A percentile compares a stretch with the other conserved stretches of the same genome.
These are phyloP conservation scores for Sesia apiformis DNA, from an alignment of 2,888 invertebrate genomes.

Conservation along the genomic window DNA sequence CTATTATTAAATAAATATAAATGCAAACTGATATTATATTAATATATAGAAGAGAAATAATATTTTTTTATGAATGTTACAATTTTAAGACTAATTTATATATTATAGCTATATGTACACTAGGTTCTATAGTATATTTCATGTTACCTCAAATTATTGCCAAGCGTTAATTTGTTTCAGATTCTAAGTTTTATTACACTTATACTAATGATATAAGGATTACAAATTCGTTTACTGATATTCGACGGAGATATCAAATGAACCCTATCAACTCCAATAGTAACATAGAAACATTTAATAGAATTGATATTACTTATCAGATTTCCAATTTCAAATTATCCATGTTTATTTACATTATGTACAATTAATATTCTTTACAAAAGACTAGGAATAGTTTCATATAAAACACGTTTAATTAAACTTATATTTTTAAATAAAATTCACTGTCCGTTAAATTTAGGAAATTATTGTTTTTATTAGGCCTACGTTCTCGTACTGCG, in stretches of 20 bases:
- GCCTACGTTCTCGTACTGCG: conserved; percentile 1
- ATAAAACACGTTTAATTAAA: conserved; percentile 28
- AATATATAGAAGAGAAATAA: background rate
- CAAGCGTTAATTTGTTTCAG: conserved; percentile 58
- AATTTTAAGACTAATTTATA: background rate
- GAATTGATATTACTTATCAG: conserved; percentile 29
- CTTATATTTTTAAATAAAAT: conserved; percentile 13
- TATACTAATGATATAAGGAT: conserved; percentile 65
- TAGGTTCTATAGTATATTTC: conserved; percentile 14
- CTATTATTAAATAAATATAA: background rate
- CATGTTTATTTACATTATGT: conserved; percentile 46
- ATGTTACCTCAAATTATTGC: conserved; percentile 57
- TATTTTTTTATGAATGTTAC: background rate
- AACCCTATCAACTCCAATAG: conserved; percentile 59
- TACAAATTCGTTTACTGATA: conserved; percentile 71
- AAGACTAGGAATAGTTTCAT: conserved; percentile 57
- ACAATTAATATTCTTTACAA: conserved; percentile 42
- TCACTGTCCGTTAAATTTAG: conserved; percentile 18
- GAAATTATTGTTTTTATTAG: conserved; percentile 14
- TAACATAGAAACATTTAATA: conserved; percentile 34
- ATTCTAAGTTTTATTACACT: conserved; percentile 35
- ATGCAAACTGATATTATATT: background rate
- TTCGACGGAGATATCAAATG: conserved; percentile 61
- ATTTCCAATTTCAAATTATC: conserved; percentile 4
- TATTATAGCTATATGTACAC: conserved; percentile 9